These are phyloP conservation scores for Clamator glandarius DNA, from an alignment of 2,797 vertebrate species.

Conservation along the genomic window DNA sequence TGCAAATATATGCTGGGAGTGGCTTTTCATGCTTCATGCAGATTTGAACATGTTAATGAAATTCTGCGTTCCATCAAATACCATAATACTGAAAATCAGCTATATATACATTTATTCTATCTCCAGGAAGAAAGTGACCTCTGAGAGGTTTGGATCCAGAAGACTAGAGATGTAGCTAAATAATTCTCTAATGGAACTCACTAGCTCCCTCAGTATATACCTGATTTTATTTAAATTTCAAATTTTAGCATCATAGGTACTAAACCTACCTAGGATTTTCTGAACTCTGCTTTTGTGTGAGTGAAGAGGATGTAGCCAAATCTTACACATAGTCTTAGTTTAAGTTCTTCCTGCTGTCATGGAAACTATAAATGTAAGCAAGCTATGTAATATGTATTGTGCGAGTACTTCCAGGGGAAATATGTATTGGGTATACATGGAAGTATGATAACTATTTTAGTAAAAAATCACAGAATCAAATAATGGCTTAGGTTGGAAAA, in stretches of 20 bases:
- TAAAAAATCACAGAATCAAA: not conserved
- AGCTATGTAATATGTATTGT: not conserved
- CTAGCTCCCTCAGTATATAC: not conserved
- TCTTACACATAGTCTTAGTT: not conserved
- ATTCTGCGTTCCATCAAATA: not conserved
- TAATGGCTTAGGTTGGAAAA: not conserved
- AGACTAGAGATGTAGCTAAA: not conserved
- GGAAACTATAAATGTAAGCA: not conserved
- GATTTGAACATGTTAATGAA: not conserved
- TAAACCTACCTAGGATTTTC: not conserved
- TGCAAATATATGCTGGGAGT: not conserved
- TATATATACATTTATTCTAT: not conserved
- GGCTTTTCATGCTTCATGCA: not conserved
- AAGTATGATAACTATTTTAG: not conserved
- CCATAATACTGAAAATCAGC: not conserved
- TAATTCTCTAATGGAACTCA: not conserved
- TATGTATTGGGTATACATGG: accelerated
- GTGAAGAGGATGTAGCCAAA: not conserved
- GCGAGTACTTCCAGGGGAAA: not conserved
- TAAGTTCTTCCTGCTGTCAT: not conserved
- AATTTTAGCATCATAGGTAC: not conserved
- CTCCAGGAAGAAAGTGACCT: not conserved
- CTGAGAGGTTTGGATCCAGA: not conserved
- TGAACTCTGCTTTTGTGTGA: not conserved
- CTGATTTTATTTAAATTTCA: not conserved